Evolutionary conservation across 2,113 vertebrate species (phyloP).

Genomic region (Myotis lucifugus): DNA sequence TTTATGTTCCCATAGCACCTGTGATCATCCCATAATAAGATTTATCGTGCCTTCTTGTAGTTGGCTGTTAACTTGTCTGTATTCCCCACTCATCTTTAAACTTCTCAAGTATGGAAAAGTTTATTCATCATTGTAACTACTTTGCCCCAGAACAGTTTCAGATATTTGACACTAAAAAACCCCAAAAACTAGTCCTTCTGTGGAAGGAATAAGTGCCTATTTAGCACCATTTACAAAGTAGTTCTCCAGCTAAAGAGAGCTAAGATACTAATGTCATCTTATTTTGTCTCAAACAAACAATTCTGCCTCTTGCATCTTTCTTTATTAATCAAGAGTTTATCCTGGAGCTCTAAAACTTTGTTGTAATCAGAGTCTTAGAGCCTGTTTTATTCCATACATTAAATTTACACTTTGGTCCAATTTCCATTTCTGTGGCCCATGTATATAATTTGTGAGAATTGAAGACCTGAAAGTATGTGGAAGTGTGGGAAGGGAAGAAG

Average conservation of each 20-base stretch:
- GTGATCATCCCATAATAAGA: background rate
- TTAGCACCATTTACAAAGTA: background rate
- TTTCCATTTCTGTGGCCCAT: background rate
- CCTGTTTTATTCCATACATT: slow-evolving; percentile 11
- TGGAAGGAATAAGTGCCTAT: background rate
- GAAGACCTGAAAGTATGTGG: background rate
- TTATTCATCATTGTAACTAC: background rate
- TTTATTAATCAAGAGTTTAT: slow-evolving; percentile 22
- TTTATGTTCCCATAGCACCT: background rate
- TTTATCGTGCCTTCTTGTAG: background rate
- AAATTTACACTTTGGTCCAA: background rate
- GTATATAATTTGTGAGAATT: background rate
- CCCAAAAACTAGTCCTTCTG: background rate
- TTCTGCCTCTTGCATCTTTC: background rate
- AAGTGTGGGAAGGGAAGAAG: background rate
- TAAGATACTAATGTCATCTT: background rate
- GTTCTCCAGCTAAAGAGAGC: background rate
- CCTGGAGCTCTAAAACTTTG: background rate
- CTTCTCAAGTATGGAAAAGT: background rate
- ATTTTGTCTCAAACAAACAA: background rate
- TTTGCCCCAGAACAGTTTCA: background rate
- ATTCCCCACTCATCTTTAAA: background rate
- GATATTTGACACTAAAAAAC: background rate
- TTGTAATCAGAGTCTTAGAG: background rate
- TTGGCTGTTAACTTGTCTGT: background rate